Base-by-base conservation (phyloP, 2,113 vertebrate genomes). In the Gymnarchus niloticus region DNA sequence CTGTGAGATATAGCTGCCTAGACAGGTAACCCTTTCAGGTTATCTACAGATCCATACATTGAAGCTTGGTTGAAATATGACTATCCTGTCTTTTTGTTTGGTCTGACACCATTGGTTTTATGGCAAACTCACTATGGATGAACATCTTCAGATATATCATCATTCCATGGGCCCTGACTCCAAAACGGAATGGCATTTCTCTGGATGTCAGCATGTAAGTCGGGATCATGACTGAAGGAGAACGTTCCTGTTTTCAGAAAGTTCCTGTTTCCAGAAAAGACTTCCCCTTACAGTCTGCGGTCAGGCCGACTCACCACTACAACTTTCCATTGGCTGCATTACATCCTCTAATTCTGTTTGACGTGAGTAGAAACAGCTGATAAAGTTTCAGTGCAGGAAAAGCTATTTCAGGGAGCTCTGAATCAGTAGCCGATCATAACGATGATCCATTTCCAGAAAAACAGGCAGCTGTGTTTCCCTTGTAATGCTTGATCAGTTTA, bases 261-360 rank as follows among this genome's bases (percentile, higher is more conserved):
- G 54, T n/a, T n/a, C n/a, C n/a, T n/a, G n/a, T n/a, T n/a, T n/a
- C n/a, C n/a, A n/a, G 8, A 17, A 56, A 65, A 17, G 65, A 81
- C 7, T n/a, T 65, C 57, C 49, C 23, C 23, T n/a, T 37, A 23
- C 44, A n/a, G 44, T 59, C 56, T 84, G 83, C 8, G 41, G 83
- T 61, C 57, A 46, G 10, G 23, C 83, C 48, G 56, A 65, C 21
- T 84, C 83, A 84, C 28, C n/a, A n/a, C n/a, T n/a, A n/a, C n/a
- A n/a, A n/a, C 54, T 25, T 21, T 10, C 41, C 8, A 65, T 44
- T 4, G 33, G 19, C 54, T 57, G 81, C 28, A 51, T 56, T 37
- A 7, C 37, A 33, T 59, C 19, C 54, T 57, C 56, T 56, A 25
- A 28, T 44, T 83, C 19, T 9, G 28, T 54, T n/a, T n/a, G n/a